Conservation (phyloP, 2,113 vertebrate genomes). For the Vireo altiloquus region DNA sequence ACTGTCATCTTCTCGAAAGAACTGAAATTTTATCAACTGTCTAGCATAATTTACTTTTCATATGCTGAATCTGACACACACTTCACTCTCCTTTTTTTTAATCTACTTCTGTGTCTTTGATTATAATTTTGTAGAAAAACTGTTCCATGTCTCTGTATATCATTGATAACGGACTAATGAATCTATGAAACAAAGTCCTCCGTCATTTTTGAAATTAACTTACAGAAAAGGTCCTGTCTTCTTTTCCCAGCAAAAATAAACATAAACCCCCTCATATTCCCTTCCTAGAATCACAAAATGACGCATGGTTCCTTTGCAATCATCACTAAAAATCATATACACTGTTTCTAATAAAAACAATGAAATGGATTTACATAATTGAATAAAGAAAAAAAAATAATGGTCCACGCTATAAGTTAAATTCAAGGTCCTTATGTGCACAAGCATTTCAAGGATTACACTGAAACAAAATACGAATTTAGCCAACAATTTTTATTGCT, state of each 20-base stretch:
- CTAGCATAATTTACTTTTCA: not conserved
- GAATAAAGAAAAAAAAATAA: not conserved
- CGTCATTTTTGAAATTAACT: not conserved
- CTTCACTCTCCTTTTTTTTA: not conserved
- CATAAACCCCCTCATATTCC: not conserved
- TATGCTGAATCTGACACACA: not conserved
- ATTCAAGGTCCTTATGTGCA: not conserved
- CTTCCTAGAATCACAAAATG: not conserved
- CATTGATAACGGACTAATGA: not conserved
- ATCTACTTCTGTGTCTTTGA: not conserved
- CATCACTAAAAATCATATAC: not conserved
- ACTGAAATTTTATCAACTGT: not conserved
- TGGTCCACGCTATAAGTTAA: not conserved
- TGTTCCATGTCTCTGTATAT: not conserved
- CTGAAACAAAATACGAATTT: slow-evolving; percentile 24
- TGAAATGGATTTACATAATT: not conserved
- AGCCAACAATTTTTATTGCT: slow-evolving; percentile 38
- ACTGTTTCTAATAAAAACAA: not conserved
- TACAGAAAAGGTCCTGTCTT: not conserved
- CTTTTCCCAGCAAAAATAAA: not conserved
- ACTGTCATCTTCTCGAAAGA: not conserved
- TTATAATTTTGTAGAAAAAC: not conserved
- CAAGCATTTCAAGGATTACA: not conserved
- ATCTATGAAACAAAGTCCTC: not conserved
- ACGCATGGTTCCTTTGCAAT: not conserved